These are phyloP conservation scores for Cryptocephalus moraei DNA, from an alignment of 2,888 invertebrate species.

Conservation along the genomic window DNA sequence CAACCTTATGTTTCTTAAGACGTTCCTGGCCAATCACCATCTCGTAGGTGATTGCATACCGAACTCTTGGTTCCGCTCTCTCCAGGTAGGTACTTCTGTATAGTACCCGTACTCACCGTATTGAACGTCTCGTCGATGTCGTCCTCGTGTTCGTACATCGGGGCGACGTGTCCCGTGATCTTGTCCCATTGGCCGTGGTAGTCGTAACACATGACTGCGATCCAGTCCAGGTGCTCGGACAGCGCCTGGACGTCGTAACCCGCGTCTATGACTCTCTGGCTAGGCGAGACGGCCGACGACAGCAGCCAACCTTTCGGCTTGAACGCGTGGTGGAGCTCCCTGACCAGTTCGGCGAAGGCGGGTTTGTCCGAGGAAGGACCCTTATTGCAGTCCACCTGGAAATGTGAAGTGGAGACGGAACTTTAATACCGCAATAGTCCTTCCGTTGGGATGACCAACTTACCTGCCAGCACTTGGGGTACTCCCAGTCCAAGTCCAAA, in stretches of 20 bases:
- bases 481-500: conserved; percentile 89
- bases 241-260: conserved; percentile 74
- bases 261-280: conserved; percentile 70
- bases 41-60: too few species aligned
- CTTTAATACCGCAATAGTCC: background rate
- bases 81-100: too few species aligned
- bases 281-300: conserved; percentile 79
- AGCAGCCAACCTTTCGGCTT: conserved; percentile 59
- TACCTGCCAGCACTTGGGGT: conserved; percentile 85
- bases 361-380: conserved; percentile 73
- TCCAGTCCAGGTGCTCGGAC: conserved; percentile 74
- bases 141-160: conserved; percentile 69
- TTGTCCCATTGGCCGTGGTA: conserved; percentile 90
- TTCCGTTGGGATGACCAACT: background rate
- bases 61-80: too few species aligned
- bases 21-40: too few species aligned
- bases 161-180: conserved; percentile 81
- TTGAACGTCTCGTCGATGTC: conserved; percentile 70
- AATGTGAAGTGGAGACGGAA: background rate
- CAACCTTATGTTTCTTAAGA: too few species aligned
- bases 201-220: conserved; percentile 85
- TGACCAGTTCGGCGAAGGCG: conserved; percentile 64
- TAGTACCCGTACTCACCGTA: conserved; percentile 48
- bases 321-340: conserved; percentile 63
- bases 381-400: conserved; percentile 67